Evolutionary conservation across 1,140 invertebrate genomes (phyloP).

Genomic region (Anthonomus grandis): DNA sequence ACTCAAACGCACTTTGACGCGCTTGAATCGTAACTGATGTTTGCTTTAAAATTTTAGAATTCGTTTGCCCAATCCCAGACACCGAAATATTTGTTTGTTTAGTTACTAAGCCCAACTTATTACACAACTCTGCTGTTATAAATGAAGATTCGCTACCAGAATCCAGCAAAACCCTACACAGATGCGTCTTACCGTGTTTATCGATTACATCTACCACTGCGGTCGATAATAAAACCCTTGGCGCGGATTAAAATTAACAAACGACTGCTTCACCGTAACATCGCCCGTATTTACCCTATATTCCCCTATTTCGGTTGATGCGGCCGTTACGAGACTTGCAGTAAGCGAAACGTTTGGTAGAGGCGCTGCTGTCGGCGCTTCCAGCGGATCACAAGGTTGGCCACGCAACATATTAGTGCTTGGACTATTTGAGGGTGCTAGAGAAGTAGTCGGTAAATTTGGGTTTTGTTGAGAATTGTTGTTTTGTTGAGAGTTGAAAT

Average conservation of each 20-base stretch:
- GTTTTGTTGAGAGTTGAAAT: too few species aligned
- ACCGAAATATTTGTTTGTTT: neutral
- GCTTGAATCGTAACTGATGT: neutral
- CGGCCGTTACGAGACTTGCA: neutral
- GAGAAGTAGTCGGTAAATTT: neutral
- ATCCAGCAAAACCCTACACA: neutral
- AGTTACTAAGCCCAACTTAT: neutral
- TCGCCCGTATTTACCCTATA: neutral
- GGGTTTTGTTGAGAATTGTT: neutral
- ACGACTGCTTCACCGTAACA: neutral
- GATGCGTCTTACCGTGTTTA: neutral
- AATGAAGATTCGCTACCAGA: neutral
- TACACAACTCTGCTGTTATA: neutral
- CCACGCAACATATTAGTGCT: neutral
- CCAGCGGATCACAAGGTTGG: too few species aligned
- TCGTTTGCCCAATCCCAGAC: neutral
- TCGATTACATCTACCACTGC: neutral
- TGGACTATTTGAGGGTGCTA: neutral
- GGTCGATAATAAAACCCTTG: slow-evolving; percentile 4
- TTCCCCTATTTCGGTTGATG: neutral
- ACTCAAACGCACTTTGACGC: neutral
- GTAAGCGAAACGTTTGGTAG: neutral
- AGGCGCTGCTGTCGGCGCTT: neutral
- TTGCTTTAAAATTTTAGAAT: neutral
- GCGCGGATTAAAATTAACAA: neutral